phyloP scores from a whole-genome alignment of 2,888 invertebrate genomes.

The Cerastoderma edule region DNA sequence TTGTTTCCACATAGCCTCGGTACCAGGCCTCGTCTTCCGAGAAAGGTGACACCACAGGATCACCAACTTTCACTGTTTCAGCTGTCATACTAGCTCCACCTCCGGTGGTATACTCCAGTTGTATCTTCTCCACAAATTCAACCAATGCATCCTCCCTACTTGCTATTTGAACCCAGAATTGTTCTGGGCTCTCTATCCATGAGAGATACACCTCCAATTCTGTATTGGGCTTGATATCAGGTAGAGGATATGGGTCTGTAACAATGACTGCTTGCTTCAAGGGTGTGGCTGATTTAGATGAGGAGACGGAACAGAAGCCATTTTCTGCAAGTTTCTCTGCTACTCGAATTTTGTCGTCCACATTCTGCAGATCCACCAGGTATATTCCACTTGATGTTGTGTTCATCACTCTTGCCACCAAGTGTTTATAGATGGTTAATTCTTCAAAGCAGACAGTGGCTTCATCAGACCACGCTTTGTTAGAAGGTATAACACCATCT shows the following conservation, averaged over 20 bases:
- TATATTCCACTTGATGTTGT: slow-evolving; percentile 39
- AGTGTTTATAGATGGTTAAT: slow-evolving; percentile 61
- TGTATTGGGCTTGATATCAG: slow-evolving; percentile 22
- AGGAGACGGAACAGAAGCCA: slow-evolving; percentile 50
- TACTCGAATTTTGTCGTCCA: slow-evolving; percentile 56
- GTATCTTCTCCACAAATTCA: slow-evolving; percentile 61
- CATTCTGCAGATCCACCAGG: slow-evolving; percentile 59
- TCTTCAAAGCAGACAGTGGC: slow-evolving; percentile 63
- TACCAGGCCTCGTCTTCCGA: slow-evolving; percentile 88
- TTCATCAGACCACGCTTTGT: slow-evolving; percentile 57
- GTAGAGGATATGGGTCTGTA: slow-evolving; percentile 56
- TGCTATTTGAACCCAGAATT: slow-evolving; percentile 69
- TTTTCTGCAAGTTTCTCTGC: slow-evolving; percentile 54
- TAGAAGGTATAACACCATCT: slow-evolving; percentile 52
- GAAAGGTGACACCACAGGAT: slow-evolving; percentile 85
- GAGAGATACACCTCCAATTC: slow-evolving; percentile 64
- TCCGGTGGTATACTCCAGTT: slow-evolving; percentile 62
- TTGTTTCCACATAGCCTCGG: slow-evolving; percentile 86
- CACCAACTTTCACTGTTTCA: slow-evolving; percentile 40
- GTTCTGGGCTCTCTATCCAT: slow-evolving; percentile 66
- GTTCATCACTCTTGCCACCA: slow-evolving; percentile 57
- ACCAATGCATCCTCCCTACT: slow-evolving; percentile 59
- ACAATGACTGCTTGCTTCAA: slow-evolving; percentile 39
- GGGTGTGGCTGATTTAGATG: slow-evolving; percentile 24
- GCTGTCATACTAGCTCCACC: slow-evolving; percentile 35